phyloP scores from a whole-genome alignment of 2,797 vertebrate species.

The Otolemur crassicaudatus region DNA sequence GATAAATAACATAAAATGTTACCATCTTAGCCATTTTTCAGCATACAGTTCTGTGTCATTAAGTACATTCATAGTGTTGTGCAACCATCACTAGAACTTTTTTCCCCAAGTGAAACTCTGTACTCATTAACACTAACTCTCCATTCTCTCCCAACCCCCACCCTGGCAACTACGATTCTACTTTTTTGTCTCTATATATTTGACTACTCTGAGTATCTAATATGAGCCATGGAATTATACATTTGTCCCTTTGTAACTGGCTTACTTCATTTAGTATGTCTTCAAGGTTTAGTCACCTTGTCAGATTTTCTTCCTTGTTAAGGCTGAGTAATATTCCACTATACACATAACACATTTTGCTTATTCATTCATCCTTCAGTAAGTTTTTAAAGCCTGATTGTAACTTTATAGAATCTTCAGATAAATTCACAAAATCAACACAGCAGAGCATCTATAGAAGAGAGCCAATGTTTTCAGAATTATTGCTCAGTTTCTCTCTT shows the following conservation, averaged over 20 bases:
- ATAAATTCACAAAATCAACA: conserved; percentile 57
- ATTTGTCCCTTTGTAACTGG: conserved; percentile 3
- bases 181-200: not conserved
- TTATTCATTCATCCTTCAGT: not conserved
- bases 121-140: not conserved
- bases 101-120: not conserved
- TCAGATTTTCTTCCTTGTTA: conserved; percentile 36
- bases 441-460: not conserved
- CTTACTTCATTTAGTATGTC: conserved; percentile 42
- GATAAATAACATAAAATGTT: not conserved
- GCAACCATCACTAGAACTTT: not conserved
- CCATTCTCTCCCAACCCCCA: not conserved
- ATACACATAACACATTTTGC: not conserved
- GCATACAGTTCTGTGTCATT: not conserved
- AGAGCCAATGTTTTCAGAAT: not conserved
- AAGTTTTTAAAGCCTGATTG: conserved; percentile 25
- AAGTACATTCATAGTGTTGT: not conserved
- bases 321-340: not conserved
- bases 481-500: conserved; percentile 14
- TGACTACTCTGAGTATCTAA: not conserved
- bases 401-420: not conserved
- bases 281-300: conserved; percentile 5
- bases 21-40: not conserved
- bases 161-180: not conserved
- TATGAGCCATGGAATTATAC: not conserved